Base-by-base conservation (phyloP, 2,888 invertebrate genomes). In the Tanytarsus gracilentus region DNA sequence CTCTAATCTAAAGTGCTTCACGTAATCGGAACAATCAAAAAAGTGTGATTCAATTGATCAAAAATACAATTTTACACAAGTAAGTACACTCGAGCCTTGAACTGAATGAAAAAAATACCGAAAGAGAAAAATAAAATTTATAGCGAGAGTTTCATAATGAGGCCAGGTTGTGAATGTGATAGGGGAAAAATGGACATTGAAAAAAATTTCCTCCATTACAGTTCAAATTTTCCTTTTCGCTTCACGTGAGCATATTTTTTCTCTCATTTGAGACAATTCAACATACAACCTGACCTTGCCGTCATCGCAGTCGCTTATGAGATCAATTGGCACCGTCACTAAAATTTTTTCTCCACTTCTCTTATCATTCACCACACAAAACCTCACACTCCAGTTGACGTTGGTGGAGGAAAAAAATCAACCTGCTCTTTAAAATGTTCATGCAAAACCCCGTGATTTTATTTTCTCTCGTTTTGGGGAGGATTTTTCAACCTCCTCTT, bases 61-160 rank as follows among this genome's bases (percentile, higher is more conserved):
- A 52, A 55, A 55, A 16, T 23, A 16, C 14, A 23, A 49, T 36
- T 36, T 3, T 44, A 44, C n/a, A 39, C n/a, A 29, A 51, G 51
- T 55, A 55, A 55, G 55, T 55, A 25, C 14, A 26, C 2, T 1
- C 11, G n/a, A 6, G 14, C 14, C n/a, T 39, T 44, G n/a, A n/a
- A n/a, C 26, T 23, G 11, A 23, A 49, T 4, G 4, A 3, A 23
- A 8, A 48, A 36, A 36, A 9, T 36, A 7, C 21, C 23, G 9
- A 23, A 21, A 8, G 23, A 23, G 23, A 1, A 40, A 44, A 44
- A 44, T 23, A n/a, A n/a, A n/a, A n/a, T n/a, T n/a, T n/a, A n/a
- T n/a, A n/a, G n/a, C n/a, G 26, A 49, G n/a, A 39, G 25, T 55
- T 55, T 55, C 40, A 23, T 55, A 55, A 39, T 33, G 55, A 55